Evolutionary conservation across 2,888 invertebrate genomes (phyloP).

Genomic region (Volucella zonaria): DNA sequence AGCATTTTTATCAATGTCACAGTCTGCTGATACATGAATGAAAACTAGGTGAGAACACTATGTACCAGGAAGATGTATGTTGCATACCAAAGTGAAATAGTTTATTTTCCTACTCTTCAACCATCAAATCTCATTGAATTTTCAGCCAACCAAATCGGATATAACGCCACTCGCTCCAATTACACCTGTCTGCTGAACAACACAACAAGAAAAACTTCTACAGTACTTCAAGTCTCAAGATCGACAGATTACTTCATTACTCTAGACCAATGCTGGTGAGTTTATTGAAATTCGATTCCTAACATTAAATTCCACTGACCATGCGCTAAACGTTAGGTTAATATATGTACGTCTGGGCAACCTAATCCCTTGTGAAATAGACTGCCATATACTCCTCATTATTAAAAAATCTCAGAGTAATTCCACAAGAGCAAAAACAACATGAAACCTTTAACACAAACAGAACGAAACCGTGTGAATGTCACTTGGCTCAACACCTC

Average conservation of each 20-base stretch:
- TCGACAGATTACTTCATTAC: constrained; percentile 62
- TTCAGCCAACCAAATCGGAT: neutral
- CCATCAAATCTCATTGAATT: neutral
- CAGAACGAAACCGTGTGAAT: constrained; percentile 75
- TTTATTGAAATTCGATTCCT: constrained; percentile 52
- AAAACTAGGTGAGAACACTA: too few species aligned
- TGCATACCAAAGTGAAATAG: too few species aligned
- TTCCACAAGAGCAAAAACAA: constrained; percentile 39
- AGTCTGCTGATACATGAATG: too few species aligned
- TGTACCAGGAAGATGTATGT: too few species aligned
- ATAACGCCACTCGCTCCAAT: neutral
- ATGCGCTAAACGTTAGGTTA: constrained; percentile 34
- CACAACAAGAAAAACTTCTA: constrained; percentile 3
- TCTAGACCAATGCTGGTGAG: constrained; percentile 18
- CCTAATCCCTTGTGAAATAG: constrained; percentile 64
- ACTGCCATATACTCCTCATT: constrained; percentile 43
- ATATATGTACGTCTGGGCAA: constrained; percentile 58
- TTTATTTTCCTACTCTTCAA: neutral
- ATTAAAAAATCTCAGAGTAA: constrained; percentile 43
- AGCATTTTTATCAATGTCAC: too few species aligned
- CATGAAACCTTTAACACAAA: constrained; percentile 64
- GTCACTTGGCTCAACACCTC: constrained; percentile 50
- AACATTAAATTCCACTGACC: constrained; percentile 49
- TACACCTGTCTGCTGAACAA: neutral
- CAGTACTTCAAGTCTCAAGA: constrained; percentile 57